These are phyloP conservation scores for Coranthus polyacanthus DNA, from an alignment of 2,797 vertebrate species.

Conservation along the genomic window DNA sequence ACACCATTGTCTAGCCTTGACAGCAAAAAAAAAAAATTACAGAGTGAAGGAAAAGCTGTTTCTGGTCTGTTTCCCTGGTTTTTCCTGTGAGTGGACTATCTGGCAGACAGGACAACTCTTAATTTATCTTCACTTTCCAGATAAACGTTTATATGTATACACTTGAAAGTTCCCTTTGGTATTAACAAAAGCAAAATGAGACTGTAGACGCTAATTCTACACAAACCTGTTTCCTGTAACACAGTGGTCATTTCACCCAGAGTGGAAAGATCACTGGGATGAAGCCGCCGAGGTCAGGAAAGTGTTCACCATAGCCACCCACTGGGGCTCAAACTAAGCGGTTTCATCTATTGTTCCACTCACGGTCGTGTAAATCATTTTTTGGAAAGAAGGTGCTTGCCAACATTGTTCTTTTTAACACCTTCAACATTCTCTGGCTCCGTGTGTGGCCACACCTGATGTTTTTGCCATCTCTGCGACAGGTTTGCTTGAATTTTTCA, in stretches of 20 bases:
- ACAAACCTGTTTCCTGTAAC: conserved; percentile 41
- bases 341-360: conserved; percentile 13
- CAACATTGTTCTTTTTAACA: conserved; percentile 26
- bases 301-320: conserved; percentile 30
- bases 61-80: conserved; percentile 43
- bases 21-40: conserved; percentile 35
- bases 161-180: not conserved
- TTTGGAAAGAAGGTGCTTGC: conserved; percentile 13
- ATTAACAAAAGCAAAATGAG: not conserved
- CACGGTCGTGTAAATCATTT: conserved; percentile 5
- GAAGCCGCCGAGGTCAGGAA: conserved; percentile 15
- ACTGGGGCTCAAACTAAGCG: conserved; percentile 19
- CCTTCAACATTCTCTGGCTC: not conserved
- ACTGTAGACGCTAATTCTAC: not conserved
- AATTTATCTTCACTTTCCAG: conserved; percentile 42
- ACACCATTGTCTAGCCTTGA: conserved; percentile 68
- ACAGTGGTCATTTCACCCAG: conserved; percentile 32
- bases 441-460: not conserved
- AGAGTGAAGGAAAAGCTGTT: conserved; percentile 36
- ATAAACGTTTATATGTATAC: conserved; percentile 24
- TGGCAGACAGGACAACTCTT: conserved; percentile 29
- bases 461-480: not conserved
- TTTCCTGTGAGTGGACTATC: conserved; percentile 44
- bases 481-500: not conserved
- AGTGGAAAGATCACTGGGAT: conserved; percentile 24